phyloP scores from a whole-genome alignment of 2,797 vertebrate species.

The Chelmon rostratus region DNA sequence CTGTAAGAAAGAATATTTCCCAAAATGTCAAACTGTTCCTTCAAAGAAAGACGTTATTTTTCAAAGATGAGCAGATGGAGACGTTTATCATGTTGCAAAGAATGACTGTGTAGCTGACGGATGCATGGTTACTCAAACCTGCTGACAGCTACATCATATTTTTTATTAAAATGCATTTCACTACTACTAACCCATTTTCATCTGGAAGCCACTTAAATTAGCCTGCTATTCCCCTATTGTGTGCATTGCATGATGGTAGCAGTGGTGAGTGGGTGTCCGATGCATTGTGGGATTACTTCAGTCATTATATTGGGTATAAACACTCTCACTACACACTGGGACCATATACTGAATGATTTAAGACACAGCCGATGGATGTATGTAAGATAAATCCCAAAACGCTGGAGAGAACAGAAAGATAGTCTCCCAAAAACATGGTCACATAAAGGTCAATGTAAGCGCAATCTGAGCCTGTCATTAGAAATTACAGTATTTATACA shows the following conservation, averaged over 20 bases:
- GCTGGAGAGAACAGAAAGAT: neutral
- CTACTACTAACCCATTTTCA: neutral
- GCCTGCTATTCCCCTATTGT: neutral
- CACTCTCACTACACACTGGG: neutral
- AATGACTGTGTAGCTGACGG: neutral
- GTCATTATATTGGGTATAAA: neutral
- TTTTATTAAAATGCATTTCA: too few species aligned
- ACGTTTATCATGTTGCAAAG: neutral
- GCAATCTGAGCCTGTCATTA: neutral
- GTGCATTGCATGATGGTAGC: neutral
- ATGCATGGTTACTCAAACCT: neutral
- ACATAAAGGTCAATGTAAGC: neutral
- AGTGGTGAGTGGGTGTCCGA: neutral
- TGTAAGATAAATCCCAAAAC: neutral
- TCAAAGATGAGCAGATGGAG: neutral
- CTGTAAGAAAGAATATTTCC: neutral
- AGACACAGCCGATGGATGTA: neutral
- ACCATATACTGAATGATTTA: neutral
- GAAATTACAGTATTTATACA: neutral
- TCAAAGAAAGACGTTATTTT: neutral
- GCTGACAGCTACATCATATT: neutral
- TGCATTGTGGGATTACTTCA: neutral
- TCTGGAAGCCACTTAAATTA: neutral
- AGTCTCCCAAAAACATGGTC: conserved; percentile 1
- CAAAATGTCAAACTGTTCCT: neutral